Conservation (phyloP, 2,888 invertebrate species). For the Frankliniella intonsa region DNA sequence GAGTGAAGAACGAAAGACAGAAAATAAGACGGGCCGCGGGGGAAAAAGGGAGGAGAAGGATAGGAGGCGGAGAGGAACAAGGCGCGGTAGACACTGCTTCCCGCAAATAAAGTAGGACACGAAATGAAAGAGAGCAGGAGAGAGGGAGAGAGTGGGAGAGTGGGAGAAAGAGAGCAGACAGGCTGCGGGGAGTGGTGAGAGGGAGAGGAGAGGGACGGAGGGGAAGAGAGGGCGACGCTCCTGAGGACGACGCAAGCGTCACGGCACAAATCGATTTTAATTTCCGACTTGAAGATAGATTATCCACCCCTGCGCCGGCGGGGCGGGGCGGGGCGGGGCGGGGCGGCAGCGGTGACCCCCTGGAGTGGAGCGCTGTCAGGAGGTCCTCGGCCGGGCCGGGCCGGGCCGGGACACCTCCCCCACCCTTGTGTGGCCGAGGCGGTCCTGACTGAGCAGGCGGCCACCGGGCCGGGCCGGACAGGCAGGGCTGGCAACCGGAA, state of each 20-base stretch:
- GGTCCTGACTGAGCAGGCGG: neutral
- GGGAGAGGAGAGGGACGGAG: neutral
- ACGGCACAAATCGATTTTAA: slow-evolving; percentile 24
- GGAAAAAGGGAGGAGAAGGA: no score
- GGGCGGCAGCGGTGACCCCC: neutral
- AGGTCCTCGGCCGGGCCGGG: neutral
- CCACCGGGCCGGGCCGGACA: neutral
- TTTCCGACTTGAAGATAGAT: slow-evolving; percentile 24
- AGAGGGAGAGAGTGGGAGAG: neutral
- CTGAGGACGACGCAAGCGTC: neutral
- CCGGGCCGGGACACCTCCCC: neutral
- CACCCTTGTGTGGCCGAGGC: no score
- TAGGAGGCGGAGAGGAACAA: no score
- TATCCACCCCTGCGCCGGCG: neutral
- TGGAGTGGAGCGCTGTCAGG: no score
- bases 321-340: neutral
- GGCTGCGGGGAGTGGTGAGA: neutral
- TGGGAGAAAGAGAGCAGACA: neutral
- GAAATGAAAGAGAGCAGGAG: neutral
- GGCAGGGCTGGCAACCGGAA: neutral
- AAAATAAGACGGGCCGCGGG: no score
- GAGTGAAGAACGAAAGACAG: no score
- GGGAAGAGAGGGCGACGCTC: neutral
- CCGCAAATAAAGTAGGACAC: neutral
- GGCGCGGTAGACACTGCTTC: neutral